Conservation (phyloP, 2,888 invertebrate genomes). For the Pediacus dermestoides region DNA sequence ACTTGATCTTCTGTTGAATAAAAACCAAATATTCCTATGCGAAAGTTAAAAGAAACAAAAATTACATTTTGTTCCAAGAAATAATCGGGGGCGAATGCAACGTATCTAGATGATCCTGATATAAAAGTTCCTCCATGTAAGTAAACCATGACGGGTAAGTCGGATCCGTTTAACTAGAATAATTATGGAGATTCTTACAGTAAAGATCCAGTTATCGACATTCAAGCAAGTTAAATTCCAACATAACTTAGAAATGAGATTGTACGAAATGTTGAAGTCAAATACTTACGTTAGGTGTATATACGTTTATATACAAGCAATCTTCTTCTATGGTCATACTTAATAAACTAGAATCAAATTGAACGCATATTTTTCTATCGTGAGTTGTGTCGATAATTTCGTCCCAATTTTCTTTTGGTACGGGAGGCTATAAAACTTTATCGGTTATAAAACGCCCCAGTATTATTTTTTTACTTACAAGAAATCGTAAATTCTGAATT, state of each 20-base stretch:
- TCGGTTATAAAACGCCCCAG: too few relatives aligned
- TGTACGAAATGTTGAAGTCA: too few relatives aligned
- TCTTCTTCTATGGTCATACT: conserved; percentile 28
- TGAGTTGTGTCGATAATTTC: conserved; percentile 27
- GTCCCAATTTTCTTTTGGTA: conserved; percentile 25
- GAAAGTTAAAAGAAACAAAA: conserved; percentile 30
- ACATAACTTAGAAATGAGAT: too few relatives aligned
- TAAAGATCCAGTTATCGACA: too few relatives aligned
- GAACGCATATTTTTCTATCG: conserved; percentile 26
- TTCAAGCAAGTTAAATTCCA: too few relatives aligned
- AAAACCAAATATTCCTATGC: conserved; percentile 29
- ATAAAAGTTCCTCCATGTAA: conserved; percentile 31
- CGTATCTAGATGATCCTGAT: conserved; percentile 23
- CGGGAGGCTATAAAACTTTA: too few relatives aligned
- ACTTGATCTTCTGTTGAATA: conserved; percentile 32
- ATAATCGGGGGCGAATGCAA: conserved; percentile 23
- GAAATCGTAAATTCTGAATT: conserved; percentile 18
- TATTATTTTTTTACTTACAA: too few relatives aligned
- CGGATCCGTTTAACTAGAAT: conserved; percentile 3
- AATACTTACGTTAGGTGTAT: conserved; percentile 30
- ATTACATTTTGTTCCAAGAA: conserved; percentile 27
- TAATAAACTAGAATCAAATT: conserved; percentile 17
- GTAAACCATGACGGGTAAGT: conserved; percentile 29
- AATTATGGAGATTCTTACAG: too few relatives aligned
- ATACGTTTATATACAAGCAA: conserved; percentile 38